A percentile compares a stretch with the other conserved stretches of the same genome.
These are phyloP conservation scores for Mythimna loreyi DNA, from an alignment of 2,888 invertebrate species.

Conservation along the genomic window DNA sequence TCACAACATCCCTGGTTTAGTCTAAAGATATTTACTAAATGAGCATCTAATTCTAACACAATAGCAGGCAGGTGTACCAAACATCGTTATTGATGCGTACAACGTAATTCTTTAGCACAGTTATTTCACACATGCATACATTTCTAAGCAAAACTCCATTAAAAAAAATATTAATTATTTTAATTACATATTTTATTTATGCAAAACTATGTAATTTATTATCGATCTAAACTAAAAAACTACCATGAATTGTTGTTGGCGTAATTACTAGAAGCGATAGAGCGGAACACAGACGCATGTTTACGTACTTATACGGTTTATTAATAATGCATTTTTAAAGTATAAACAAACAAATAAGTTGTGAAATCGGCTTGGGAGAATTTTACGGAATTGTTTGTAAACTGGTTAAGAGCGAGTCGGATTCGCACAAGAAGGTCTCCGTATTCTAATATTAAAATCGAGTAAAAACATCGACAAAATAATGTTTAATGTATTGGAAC, in stretches of 20 bases:
- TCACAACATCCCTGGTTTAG: not conserved
- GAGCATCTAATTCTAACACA: slow-evolving; percentile 25
- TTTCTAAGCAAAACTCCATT: slow-evolving; percentile 3
- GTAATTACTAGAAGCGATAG: slow-evolving; percentile 54
- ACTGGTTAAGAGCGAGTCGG: no score
- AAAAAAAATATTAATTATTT: slow-evolving; percentile 47
- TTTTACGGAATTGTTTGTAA: not conserved
- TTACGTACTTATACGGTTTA: slow-evolving; percentile 32
- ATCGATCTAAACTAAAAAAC: slow-evolving; percentile 35
- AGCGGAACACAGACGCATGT: slow-evolving; percentile 47
- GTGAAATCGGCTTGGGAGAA: not conserved
- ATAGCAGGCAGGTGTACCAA: slow-evolving; percentile 40
- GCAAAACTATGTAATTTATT: slow-evolving; percentile 52
- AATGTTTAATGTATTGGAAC: no score
- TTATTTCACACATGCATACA: slow-evolving; percentile 39
- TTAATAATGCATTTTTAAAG: slow-evolving; percentile 15
- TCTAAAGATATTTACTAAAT: slow-evolving; percentile 28
- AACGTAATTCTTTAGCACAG: slow-evolving; percentile 31
- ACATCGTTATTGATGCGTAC: slow-evolving; percentile 37
- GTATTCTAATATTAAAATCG: no score
- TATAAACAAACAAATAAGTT: slow-evolving; percentile 45
- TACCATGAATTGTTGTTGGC: slow-evolving; percentile 25
- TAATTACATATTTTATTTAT: slow-evolving; percentile 55
- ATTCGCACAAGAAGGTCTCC: no score
- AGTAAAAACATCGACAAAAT: no score